Conservation (phyloP, 2,888 invertebrate species). For the Azorinus chamasolen region DNA sequence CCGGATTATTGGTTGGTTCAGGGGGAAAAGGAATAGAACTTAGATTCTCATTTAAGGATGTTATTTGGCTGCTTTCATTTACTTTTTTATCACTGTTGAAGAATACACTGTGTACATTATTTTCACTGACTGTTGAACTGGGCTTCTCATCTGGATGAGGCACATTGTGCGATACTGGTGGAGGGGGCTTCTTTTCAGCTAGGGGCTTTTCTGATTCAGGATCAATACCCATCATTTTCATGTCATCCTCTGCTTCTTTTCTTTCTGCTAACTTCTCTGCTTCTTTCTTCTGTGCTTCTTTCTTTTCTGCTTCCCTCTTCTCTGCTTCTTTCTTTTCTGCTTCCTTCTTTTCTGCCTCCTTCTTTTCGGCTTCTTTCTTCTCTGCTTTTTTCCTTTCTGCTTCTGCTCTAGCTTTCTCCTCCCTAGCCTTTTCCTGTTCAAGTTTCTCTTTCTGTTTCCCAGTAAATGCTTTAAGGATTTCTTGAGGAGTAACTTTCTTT, state of each 20-base stretch:
- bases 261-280: background rate
- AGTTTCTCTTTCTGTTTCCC: conserved; percentile 35
- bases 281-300: conserved; percentile 20
- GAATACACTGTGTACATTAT: conserved; percentile 45
- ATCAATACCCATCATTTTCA: conserved; percentile 71
- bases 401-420: background rate
- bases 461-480: conserved; percentile 63
- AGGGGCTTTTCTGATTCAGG: conserved; percentile 47
- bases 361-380: conserved; percentile 6
- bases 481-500: conserved; percentile 65
- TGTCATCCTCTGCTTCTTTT: conserved; percentile 55
- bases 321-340: conserved; percentile 3
- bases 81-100: too few species aligned
- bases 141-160: conserved; percentile 41
- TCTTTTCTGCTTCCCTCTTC: conserved; percentile 1
- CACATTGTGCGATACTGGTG: conserved; percentile 61
- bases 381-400: conserved; percentile 6
- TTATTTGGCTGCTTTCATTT: too few species aligned
- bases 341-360: background rate
- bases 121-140: conserved; percentile 39
- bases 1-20: too few species aligned
- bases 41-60: too few species aligned
- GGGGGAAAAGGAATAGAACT: background rate
- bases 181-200: conserved; percentile 65
- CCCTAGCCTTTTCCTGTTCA: conserved; percentile 44